Conservation (phyloP, 2,113 vertebrate species). For the Furnarius figulus region DNA sequence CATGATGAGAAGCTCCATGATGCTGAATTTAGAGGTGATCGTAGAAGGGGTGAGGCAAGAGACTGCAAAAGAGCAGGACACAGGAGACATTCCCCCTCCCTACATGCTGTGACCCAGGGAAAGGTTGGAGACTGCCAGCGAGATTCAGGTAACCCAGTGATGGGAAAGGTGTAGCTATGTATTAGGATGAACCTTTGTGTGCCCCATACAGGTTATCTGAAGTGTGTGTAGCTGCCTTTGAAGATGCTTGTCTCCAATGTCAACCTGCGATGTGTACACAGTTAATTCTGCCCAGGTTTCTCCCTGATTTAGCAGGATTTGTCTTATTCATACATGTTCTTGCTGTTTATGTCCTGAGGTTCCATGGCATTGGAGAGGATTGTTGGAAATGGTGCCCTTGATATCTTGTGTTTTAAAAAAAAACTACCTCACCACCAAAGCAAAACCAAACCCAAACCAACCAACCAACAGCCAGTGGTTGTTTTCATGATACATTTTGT, state of each 20-base stretch:
- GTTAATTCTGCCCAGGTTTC: not conserved
- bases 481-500: not conserved
- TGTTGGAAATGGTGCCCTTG: not conserved
- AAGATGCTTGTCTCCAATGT: not conserved
- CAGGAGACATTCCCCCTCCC: constrained; percentile 35
- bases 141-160: constrained; percentile 83
- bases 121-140: not conserved
- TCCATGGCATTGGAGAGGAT: not conserved
- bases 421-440: fast-evolving
- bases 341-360: not conserved
- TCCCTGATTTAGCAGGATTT: not conserved
- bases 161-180: fast-evolving
- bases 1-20: not conserved
- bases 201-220: not conserved
- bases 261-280: not conserved
- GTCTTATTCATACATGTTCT: not conserved
- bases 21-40: constrained; percentile 3
- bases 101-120: constrained; percentile 15
- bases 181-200: not conserved
- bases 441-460: not conserved
- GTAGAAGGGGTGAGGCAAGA: constrained; percentile 55
- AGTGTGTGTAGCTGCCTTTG: not conserved
- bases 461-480: not conserved
- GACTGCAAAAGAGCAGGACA: constrained; percentile 29
- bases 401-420: not conserved